These are phyloP conservation scores for Collichthys lucidus DNA, from an alignment of 2,113 vertebrate species.

Conservation along the genomic window DNA sequence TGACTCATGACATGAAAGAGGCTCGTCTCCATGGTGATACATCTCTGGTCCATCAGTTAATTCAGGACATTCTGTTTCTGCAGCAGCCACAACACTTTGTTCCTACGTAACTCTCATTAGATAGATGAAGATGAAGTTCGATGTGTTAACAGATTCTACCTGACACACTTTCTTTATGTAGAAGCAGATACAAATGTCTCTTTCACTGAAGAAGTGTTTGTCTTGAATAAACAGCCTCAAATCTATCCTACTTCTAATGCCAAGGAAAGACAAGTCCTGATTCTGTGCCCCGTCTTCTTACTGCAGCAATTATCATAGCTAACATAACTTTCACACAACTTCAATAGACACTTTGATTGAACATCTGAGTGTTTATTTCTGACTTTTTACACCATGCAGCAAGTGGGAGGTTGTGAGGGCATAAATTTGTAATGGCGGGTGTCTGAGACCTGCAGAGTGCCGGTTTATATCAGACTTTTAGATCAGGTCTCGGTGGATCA, in stretches of 20 bases:
- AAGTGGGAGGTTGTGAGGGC: constrained; percentile 9
- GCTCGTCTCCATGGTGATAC: constrained; percentile 38
- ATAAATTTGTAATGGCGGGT: constrained; percentile 34
- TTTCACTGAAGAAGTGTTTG: neutral
- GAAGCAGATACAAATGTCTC: neutral
- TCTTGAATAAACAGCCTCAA: neutral
- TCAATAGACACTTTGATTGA: constrained; percentile 23
- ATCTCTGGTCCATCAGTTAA: neutral
- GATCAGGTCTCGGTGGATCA: constrained; percentile 29
- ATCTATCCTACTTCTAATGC: neutral
- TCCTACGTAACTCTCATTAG: neutral
- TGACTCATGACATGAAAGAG: neutral
- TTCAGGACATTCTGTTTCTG: neutral
- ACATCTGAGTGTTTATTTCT: constrained; percentile 50
- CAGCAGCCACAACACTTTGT: neutral
- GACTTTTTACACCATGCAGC: constrained; percentile 18
- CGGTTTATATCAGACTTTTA: constrained; percentile 44
- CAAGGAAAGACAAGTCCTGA: neutral
- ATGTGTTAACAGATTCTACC: neutral
- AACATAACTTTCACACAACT: constrained; percentile 35
- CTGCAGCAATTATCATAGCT: constrained; percentile 4
- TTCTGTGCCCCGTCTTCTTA: constrained; percentile 1
- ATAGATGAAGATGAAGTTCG: neutral
- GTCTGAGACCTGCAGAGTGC: constrained; percentile 13
- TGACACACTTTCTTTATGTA: neutral